phyloP scores from a whole-genome alignment of 2,113 vertebrate genomes.

The Pungitius pungitius region DNA sequence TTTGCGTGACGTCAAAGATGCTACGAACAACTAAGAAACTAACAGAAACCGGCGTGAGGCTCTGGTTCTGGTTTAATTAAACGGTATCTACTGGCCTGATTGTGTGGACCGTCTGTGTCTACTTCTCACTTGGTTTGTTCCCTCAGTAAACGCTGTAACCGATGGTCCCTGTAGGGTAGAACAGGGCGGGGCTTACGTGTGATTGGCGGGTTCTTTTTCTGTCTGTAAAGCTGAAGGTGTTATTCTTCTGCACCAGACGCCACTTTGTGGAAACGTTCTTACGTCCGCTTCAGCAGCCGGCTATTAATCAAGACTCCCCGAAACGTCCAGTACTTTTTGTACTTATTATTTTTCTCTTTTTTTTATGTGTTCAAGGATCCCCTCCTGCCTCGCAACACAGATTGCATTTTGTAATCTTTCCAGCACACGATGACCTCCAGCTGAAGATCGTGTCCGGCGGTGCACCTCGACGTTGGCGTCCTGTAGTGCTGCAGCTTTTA shows the following conservation, averaged over 20 bases:
- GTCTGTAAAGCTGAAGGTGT: background rate
- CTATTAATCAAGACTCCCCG: slow-evolving; percentile 44
- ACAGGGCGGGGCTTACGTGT: too few species aligned
- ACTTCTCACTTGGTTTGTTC: background rate
- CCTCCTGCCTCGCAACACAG: slow-evolving; percentile 15
- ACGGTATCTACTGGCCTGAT: background rate
- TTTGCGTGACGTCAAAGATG: slow-evolving; percentile 6
- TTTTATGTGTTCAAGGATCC: slow-evolving; percentile 39
- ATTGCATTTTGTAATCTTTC: slow-evolving; percentile 39
- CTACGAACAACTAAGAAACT: too few species aligned
- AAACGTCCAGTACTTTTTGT: background rate
- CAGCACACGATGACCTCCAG: slow-evolving; percentile 15
- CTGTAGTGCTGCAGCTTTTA: slow-evolving; percentile 18
- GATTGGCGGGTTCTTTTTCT: too few species aligned
- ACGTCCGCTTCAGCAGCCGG: background rate
- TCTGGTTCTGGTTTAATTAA: background rate
- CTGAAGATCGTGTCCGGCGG: slow-evolving; percentile 19
- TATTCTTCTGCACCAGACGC: slow-evolving; percentile 7
- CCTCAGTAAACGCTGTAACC: too few species aligned
- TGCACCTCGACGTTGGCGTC: slow-evolving; percentile 27
- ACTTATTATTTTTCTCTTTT: slow-evolving; percentile 26
- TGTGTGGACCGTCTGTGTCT: background rate
- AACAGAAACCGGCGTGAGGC: background rate
- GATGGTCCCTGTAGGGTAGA: too few species aligned
- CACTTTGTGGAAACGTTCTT: background rate